Percentiles rank a stretch among this genome's conserved stretches.
phyloP scores from a whole-genome alignment of 1,140 invertebrate species.

The Achatina immaculata region DNA sequence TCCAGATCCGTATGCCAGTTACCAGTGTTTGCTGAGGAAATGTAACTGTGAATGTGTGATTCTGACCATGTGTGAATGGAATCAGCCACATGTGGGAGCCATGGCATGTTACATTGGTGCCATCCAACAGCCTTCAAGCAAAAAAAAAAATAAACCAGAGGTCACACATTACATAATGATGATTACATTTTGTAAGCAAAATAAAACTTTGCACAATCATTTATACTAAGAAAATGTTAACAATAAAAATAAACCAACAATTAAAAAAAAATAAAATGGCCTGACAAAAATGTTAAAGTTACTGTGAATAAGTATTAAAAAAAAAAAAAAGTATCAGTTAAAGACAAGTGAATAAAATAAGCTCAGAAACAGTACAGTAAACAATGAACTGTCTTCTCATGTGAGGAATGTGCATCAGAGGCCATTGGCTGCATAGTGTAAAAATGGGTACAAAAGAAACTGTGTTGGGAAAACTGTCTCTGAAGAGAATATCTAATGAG shows the following conservation, averaged over 20 bases:
- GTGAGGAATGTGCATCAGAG: no score
- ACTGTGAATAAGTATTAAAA: neutral
- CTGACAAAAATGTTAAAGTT: no score
- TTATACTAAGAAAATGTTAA: neutral
- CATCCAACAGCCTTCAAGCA: conserved; percentile 71
- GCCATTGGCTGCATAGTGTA: no score
- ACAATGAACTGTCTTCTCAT: neutral
- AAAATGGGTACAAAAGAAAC: no score
- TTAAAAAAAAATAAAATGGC: neutral
- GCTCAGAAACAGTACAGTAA: neutral
- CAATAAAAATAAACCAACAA: neutral
- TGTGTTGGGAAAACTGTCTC: no score
- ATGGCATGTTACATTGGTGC: conserved; percentile 69
- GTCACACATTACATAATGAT: no score
- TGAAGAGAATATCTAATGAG: no score
- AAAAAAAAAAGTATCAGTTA: neutral
- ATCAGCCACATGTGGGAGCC: conserved; percentile 74
- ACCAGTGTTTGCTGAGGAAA: conserved; percentile 65
- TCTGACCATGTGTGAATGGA: conserved; percentile 70
- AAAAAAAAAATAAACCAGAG: neutral
- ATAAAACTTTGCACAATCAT: neutral
- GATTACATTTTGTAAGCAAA: neutral
- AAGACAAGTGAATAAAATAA: neutral
- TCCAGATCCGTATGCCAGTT: conserved; percentile 80
- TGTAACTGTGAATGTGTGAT: conserved; percentile 62